phyloP scores from a whole-genome alignment of 1,140 invertebrate species.

The Atta texana region DNA sequence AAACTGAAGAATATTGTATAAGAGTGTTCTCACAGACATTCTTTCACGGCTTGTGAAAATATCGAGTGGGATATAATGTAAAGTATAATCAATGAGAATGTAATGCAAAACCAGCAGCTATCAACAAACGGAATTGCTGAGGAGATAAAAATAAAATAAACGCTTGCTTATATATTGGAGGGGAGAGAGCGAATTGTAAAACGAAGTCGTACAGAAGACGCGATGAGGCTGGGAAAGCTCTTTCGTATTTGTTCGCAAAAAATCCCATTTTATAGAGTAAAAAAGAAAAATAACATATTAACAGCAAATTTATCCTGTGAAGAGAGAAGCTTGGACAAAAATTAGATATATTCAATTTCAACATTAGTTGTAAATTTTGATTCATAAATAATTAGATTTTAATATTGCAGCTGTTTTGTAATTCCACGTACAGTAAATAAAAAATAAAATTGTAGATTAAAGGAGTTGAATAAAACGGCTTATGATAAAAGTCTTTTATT shows the following conservation, averaged over 20 bases:
- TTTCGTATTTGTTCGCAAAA: conserved; percentile 43
- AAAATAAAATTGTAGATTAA: background rate
- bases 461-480: background rate
- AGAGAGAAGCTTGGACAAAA: background rate
- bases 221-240: conserved; percentile 31
- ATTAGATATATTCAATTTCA: conserved; percentile 17
- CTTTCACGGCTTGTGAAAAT: background rate
- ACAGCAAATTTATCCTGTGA: conserved; percentile 21
- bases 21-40: conserved; percentile 20
- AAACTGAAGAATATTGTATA: background rate
- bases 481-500: background rate
- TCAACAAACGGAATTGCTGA: conserved; percentile 36
- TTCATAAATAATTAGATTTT: conserved; percentile 25
- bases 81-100: conserved; percentile 37
- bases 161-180: conserved; percentile 14
- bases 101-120: conserved; percentile 41
- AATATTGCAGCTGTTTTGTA: background rate
- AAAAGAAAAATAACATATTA: conserved; percentile 43
- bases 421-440: background rate
- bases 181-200: conserved; percentile 2
- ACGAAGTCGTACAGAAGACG: conserved; percentile 9
- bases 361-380: conserved; percentile 31
- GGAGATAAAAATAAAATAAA: conserved; percentile 51
- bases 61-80: conserved; percentile 22
- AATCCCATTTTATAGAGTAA: conserved; percentile 37